These are phyloP conservation scores for Burhinus oedicnemus DNA, from an alignment of 2,113 vertebrate genomes.

Conservation along the genomic window DNA sequence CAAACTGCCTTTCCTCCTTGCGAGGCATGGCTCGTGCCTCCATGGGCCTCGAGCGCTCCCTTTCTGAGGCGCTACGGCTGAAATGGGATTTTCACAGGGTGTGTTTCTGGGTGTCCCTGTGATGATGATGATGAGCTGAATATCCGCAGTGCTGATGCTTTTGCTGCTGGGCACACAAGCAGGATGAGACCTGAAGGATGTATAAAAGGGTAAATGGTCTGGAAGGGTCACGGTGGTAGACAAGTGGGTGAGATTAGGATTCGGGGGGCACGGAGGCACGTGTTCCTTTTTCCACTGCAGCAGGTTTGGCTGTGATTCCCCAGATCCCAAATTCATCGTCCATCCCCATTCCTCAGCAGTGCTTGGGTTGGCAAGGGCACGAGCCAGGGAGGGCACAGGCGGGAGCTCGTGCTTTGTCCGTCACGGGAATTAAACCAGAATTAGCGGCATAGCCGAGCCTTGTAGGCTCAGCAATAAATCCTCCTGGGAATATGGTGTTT, in stretches of 20 bases:
- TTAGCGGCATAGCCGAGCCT: not conserved
- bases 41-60: rapidly evolving
- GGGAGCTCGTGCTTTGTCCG: not conserved
- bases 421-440: not conserved
- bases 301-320: not conserved
- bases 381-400: not conserved
- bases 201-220: not conserved
- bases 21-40: not conserved
- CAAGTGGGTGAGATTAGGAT: not conserved
- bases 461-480: not conserved
- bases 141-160: not conserved
- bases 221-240: not conserved
- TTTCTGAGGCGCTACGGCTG: rapidly evolving
- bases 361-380: not conserved
- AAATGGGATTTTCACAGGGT: too few species aligned
- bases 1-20: not conserved
- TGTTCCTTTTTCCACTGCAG: not conserved
- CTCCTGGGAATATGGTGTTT: not conserved
- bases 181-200: not conserved
- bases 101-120: not conserved
- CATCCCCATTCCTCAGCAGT: not conserved
- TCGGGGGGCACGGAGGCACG: not conserved
- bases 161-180: rapidly evolving
- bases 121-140: not conserved
- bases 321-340: not conserved